phyloP scores from a whole-genome alignment of 2,113 vertebrate genomes.

The Natator depressus region DNA sequence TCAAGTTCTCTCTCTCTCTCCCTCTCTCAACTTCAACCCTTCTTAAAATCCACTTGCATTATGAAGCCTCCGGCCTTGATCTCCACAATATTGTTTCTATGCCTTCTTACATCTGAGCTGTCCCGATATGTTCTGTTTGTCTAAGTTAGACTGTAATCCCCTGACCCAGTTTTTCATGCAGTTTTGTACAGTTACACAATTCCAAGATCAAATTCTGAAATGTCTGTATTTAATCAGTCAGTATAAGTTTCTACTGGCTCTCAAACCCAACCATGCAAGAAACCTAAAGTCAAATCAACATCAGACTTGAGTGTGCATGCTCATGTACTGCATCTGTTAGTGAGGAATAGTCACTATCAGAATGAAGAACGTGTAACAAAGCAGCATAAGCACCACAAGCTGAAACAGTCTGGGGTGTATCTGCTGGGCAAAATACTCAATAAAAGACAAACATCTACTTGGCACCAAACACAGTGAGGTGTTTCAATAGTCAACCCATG shows the following conservation, averaged over 20 bases:
- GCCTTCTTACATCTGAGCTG: background rate
- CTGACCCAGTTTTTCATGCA: background rate
- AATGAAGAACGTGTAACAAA: too few relatives aligned
- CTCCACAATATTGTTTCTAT: background rate
- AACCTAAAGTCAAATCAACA: background rate
- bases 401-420: too few relatives aligned
- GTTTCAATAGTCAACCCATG: too few relatives aligned
- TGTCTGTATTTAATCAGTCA: background rate
- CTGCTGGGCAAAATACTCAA: too few relatives aligned
- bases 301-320: too few relatives aligned
- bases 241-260: background rate
- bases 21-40: background rate
- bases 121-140: background rate
- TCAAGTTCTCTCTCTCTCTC: fast-evolving
- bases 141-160: background rate
- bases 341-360: too few relatives aligned
- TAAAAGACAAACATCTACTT: too few relatives aligned
- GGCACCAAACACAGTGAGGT: too few relatives aligned
- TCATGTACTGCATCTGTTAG: too few relatives aligned
- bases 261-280: background rate
- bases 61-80: background rate
- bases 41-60: background rate
- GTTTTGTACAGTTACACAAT: background rate
- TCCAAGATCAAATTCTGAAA: background rate
- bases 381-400: too few relatives aligned